Evolutionary conservation across 1,140 invertebrate genomes (phyloP), one percentile per base, ranked within the genome.

Genomic region (Dinoponera quadriceps): DNA sequence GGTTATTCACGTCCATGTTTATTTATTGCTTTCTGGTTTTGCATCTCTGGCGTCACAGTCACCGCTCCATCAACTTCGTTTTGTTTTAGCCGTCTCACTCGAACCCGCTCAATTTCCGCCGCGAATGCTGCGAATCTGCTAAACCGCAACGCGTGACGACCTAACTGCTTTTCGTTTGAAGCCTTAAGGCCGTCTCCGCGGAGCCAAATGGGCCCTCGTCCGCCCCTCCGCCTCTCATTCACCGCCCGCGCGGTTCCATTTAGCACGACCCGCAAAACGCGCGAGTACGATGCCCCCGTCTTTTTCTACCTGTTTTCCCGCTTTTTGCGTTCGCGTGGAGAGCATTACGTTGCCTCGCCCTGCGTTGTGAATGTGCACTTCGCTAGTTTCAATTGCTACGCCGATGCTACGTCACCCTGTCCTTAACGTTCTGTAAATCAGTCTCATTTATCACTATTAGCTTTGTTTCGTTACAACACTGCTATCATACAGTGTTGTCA

Each of bases 151-250:
- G 90, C 91, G 90, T 89, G 90, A 91, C 91, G 88, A 85, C 68
- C 91, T 91, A 91, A 91, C 91, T 91, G 88, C 90, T 90, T 91
- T 91, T 91, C 91, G 91, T 91, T 91, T 91, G 89, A 88, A 90
- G 71, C 86, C 90, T 91, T 88, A 87, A 88, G 88, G 77, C 81
- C 72, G 51, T 83, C 81, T 77, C 75, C 65, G 33, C 75, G 51
- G 71, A 80, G 51, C 54, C 75, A 80, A 80, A 80, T 80, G 33
- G 75, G 54, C 55, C 75, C 51, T 62, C n/a, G 33, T 80, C 65
- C 33, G 27, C 22, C 63, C 33, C 51, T 54, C 13, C 66, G 68
- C 75, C 84, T 63, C 65, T 71, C 57, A 44, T 57, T 80, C 83
- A 62, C 66, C 81, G 38, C 63, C 77, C 83, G 71, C 72, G 51